A percentile compares a stretch with the other conserved stretches of the same genome.
phyloP scores from a whole-genome alignment of 2,888 invertebrate genomes.

The Spilarctia lutea region DNA sequence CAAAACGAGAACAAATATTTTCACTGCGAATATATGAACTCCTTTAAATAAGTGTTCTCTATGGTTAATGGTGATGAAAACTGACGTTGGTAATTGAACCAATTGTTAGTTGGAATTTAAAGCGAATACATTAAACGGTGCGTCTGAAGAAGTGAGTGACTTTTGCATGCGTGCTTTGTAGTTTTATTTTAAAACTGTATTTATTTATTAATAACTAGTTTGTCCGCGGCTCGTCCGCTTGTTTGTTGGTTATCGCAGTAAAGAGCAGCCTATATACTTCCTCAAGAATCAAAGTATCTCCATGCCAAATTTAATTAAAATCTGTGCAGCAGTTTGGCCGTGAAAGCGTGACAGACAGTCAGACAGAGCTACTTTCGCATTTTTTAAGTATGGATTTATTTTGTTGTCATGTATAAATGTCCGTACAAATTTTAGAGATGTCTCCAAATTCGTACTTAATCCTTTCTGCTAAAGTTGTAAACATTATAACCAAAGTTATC shows the following conservation, averaged over 20 bases:
- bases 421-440: neutral
- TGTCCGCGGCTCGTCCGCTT: too few species aligned
- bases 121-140: neutral
- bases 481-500: too few species aligned
- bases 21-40: neutral
- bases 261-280: too few species aligned
- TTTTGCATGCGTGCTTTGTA: neutral
- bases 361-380: too few species aligned
- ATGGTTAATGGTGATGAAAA: neutral
- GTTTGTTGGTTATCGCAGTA: too few species aligned
- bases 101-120: neutral
- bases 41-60: neutral
- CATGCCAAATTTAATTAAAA: too few species aligned
- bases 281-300: too few species aligned
- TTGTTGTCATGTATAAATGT: neutral
- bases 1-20: conserved; percentile 3
- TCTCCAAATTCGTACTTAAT: neutral
- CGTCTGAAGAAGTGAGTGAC: neutral
- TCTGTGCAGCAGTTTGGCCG: too few species aligned
- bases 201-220: too few species aligned
- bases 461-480: neutral
- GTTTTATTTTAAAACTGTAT: neutral
- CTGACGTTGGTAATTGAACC: neutral
- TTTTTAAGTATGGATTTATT: too few species aligned
- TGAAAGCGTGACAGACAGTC: too few species aligned